A percentile compares a stretch with the other conserved stretches of the same genome.
These are phyloP conservation scores for Varecia variegata DNA, from an alignment of 2,797 vertebrate species.

Conservation along the genomic window DNA sequence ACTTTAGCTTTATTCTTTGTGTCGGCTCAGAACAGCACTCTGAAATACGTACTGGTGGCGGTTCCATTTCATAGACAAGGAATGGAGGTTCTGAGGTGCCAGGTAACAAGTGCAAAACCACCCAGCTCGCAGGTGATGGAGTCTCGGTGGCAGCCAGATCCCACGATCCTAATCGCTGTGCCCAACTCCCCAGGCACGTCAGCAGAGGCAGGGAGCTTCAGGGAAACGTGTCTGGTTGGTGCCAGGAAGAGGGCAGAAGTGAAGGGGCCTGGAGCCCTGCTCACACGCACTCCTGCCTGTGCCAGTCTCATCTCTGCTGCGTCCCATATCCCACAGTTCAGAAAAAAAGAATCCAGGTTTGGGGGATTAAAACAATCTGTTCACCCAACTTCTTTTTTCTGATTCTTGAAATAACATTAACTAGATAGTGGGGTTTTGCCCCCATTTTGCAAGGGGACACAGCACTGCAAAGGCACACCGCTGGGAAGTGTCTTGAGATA, in stretches of 20 bases:
- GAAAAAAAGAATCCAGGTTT: background rate
- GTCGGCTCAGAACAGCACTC: background rate
- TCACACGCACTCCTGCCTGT: background rate
- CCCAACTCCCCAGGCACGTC: rapidly evolving
- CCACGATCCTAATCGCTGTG: background rate
- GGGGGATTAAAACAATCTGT: background rate
- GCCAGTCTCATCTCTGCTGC: background rate
- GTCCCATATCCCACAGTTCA: background rate
- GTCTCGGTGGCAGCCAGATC: background rate
- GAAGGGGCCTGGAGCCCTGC: rapidly evolving
- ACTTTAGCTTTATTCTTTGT: rapidly evolving
- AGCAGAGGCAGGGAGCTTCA: rapidly evolving
- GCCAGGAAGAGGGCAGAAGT: background rate
- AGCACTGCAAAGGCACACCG: background rate
- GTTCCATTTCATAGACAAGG: background rate
- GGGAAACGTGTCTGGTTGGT: background rate
- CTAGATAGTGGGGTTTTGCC: background rate
- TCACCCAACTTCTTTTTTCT: background rate
- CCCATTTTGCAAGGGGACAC: background rate
- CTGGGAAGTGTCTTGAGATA: background rate
- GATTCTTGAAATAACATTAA: background rate
- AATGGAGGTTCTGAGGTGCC: background rate
- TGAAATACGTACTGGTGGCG: background rate
- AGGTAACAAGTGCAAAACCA: background rate
- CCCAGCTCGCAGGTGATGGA: background rate